Evolutionary conservation across 2,113 vertebrate genomes (phyloP).

Genomic region (Macquaria australasica): DNA sequence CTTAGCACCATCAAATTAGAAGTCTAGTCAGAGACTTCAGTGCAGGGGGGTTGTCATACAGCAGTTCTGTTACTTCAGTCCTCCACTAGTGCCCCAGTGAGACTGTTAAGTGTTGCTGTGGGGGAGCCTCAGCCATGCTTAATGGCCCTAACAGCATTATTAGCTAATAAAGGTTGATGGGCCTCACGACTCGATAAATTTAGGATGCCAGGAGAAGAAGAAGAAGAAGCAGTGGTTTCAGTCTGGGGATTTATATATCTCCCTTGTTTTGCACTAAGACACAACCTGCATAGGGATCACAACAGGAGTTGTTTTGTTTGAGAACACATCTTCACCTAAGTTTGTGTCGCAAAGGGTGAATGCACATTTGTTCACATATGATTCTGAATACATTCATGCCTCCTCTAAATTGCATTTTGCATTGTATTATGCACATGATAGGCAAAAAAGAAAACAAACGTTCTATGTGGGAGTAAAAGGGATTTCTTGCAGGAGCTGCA

Average conservation of each 20-base stretch:
- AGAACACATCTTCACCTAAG: not conserved
- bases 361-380: not conserved
- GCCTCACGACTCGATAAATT: slow-evolving; percentile 71
- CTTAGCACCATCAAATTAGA: slow-evolving; percentile 64
- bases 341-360: not conserved
- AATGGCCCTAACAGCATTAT: slow-evolving; percentile 80
- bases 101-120: slow-evolving; percentile 71
- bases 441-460: not conserved
- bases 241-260: slow-evolving; percentile 30
- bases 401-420: not conserved
- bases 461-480: not conserved
- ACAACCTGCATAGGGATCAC: slow-evolving; percentile 1
- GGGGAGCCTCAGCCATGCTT: slow-evolving; percentile 68
- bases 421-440: not conserved
- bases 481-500: not conserved
- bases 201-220: slow-evolving; percentile 47
- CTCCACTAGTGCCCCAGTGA: slow-evolving; percentile 55
- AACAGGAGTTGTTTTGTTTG: not conserved
- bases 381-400: not conserved
- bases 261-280: slow-evolving; percentile 9
- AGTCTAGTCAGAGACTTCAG: slow-evolving; percentile 58
- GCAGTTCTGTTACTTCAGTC: slow-evolving; percentile 61
- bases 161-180: slow-evolving; percentile 84
- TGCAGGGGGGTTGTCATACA: slow-evolving; percentile 60
- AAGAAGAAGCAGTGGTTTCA: slow-evolving; percentile 40